Evolutionary conservation across 2,888 invertebrate genomes (phyloP).

Genomic region (Chaetoderma sp.): DNA sequence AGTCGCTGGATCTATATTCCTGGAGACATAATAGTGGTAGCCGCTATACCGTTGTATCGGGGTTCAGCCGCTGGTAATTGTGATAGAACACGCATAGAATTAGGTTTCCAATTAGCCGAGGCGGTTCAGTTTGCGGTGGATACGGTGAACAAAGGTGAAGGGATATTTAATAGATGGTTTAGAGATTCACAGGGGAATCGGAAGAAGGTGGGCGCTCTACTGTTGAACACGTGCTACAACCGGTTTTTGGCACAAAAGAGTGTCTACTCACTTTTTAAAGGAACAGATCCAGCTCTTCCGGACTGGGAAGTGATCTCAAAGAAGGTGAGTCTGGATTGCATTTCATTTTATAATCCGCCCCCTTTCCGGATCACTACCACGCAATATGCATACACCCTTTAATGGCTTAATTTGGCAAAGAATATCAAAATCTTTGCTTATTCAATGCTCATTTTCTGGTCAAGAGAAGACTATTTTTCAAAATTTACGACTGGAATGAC

Average conservation of each 20-base stretch:
- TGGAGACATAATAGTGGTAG: neutral
- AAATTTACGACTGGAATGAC: too few relatives aligned
- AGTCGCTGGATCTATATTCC: neutral
- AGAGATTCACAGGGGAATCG: too few relatives aligned
- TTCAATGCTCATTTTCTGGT: too few relatives aligned
- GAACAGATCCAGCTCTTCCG: neutral
- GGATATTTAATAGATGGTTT: neutral
- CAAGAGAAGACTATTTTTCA: too few relatives aligned
- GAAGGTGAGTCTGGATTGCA: too few relatives aligned
- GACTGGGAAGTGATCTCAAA: too few relatives aligned
- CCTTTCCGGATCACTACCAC: too few relatives aligned
- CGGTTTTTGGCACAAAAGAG: too few relatives aligned
- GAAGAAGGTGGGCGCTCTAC: neutral
- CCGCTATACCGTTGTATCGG: neutral
- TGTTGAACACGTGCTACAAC: conserved; percentile 6
- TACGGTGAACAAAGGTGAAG: neutral
- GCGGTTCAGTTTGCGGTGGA: neutral
- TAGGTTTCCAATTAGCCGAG: neutral
- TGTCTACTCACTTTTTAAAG: neutral
- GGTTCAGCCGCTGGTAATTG: neutral
- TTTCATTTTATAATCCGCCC: too few relatives aligned
- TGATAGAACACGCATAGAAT: neutral
- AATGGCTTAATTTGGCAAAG: too few relatives aligned
- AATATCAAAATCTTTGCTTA: too few relatives aligned
- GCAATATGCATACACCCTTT: too few relatives aligned